These are phyloP conservation scores for Tiphia femorata DNA, from an alignment of 2,888 invertebrate species.

Conservation along the genomic window DNA sequence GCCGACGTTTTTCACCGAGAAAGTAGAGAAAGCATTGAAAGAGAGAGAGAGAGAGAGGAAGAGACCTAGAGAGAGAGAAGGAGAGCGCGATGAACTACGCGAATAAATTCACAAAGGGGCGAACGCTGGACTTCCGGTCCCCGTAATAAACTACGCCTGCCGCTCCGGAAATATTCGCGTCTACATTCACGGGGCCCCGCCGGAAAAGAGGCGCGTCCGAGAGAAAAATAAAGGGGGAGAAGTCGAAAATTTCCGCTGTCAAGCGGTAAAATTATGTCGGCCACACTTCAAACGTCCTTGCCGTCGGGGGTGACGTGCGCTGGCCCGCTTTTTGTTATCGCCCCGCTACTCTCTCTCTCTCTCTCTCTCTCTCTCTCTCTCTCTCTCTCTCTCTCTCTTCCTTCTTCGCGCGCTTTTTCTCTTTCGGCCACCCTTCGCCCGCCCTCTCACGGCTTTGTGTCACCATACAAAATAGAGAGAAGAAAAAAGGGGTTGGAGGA, in stretches of 20 bases:
- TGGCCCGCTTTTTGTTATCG: too few relatives aligned
- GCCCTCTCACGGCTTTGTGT: neutral
- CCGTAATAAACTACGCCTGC: constrained; percentile 41
- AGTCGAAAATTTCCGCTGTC: constrained; percentile 42
- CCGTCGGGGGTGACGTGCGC: too few relatives aligned
- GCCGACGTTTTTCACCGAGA: too few relatives aligned
- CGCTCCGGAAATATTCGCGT: constrained; percentile 36
- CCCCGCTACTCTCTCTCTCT: neutral
- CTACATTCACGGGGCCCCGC: constrained; percentile 21
- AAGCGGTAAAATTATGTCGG: constrained; percentile 37
- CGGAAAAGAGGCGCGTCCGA: constrained; percentile 23
- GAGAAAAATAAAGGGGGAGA: constrained; percentile 31
- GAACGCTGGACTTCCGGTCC: constrained; percentile 41
- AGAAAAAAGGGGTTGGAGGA: neutral
- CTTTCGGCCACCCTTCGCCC: neutral
- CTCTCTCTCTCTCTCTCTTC: neutral
- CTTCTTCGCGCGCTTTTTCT: neutral
- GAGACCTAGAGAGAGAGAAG: too few relatives aligned
- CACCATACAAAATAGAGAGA: neutral
- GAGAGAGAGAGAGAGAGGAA: too few relatives aligned
- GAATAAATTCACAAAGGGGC: constrained; percentile 35
- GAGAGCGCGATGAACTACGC: constrained; percentile 3
- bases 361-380: neutral
- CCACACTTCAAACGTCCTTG: too few relatives aligned
- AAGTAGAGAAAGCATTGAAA: too few relatives aligned